Evolutionary conservation across 2,113 vertebrate genomes (phyloP).

Genomic region (Astur gentilis): DNA sequence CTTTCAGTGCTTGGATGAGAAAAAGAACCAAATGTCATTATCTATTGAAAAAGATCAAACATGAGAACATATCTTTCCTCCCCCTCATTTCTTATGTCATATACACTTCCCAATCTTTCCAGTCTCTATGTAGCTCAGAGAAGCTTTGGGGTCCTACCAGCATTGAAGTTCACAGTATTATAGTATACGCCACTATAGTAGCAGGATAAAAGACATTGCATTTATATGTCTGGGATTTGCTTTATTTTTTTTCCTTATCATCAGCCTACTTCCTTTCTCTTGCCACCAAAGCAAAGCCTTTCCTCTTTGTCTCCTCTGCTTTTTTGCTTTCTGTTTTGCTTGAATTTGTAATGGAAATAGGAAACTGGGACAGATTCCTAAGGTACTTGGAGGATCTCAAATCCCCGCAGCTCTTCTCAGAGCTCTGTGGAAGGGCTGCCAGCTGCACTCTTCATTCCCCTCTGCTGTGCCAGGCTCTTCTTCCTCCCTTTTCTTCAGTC

Average conservation of each 20-base stretch:
- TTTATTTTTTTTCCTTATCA: neutral
- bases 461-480: neutral
- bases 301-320: neutral
- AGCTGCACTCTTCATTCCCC: neutral
- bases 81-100: neutral
- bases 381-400: neutral
- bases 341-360: neutral
- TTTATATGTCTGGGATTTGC: neutral
- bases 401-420: neutral
- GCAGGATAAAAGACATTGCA: neutral
- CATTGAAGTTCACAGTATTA: neutral
- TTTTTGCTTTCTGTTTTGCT: neutral
- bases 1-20: neutral
- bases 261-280: neutral
- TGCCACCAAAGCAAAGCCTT: neutral
- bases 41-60: neutral
- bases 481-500: neutral
- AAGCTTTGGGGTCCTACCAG: neutral
- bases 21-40: neutral
- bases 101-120: neutral
- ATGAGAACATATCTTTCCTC: neutral
- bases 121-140: neutral
- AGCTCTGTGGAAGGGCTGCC: neutral
- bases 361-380: neutral
- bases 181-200: neutral